Conservation (phyloP, 2,113 vertebrate species). For the Lates calcarifer region DNA sequence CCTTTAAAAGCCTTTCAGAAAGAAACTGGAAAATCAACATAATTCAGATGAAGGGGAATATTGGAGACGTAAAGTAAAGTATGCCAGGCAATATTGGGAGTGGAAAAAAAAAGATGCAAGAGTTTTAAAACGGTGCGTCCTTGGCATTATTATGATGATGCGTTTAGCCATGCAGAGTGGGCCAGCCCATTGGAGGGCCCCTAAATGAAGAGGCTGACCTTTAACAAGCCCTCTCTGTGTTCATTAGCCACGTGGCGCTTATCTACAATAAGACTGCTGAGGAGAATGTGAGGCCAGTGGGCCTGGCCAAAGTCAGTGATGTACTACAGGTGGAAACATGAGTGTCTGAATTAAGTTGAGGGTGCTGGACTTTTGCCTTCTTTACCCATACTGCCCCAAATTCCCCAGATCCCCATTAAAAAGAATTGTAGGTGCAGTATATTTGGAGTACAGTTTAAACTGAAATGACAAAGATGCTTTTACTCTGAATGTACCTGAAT, state of each 20-base stretch:
- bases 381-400: not conserved
- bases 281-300: constrained; percentile 70
- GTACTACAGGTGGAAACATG: constrained; percentile 70
- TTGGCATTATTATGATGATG: constrained; percentile 82
- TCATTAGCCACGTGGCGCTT: constrained; percentile 84
- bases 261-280: constrained; percentile 77
- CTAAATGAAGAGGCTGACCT: constrained; percentile 87
- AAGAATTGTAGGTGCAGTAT: not conserved
- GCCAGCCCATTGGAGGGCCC: constrained; percentile 78
- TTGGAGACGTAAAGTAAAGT: constrained; percentile 70
- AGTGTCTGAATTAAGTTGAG: constrained; percentile 50
- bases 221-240: constrained; percentile 82
- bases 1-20: constrained; percentile 85
- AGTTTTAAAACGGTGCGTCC: constrained; percentile 71
- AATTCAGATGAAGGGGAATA: constrained; percentile 78
- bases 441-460: not conserved
- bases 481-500: not conserved
- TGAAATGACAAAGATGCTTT: not conserved
- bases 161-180: constrained; percentile 82
- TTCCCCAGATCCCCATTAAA: not conserved
- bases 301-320: constrained; percentile 64
- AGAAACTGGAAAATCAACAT: constrained; percentile 80
- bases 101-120: constrained; percentile 56
- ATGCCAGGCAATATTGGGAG: constrained; percentile 53
- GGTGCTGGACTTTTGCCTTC: constrained; percentile 35